Conservation (phyloP, 2,113 vertebrate species). For the Bos taurus region DNA sequence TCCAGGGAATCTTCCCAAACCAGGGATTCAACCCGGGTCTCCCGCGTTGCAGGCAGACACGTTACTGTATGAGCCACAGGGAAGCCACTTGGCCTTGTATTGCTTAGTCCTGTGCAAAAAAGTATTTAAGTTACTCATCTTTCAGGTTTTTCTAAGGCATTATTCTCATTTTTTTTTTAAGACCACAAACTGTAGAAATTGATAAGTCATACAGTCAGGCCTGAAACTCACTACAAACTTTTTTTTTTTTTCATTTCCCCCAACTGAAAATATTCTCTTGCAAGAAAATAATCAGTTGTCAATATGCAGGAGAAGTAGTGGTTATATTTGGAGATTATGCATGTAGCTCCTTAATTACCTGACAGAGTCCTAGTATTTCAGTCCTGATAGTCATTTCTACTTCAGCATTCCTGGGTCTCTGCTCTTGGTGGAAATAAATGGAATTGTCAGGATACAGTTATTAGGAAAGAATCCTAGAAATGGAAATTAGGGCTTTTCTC, state of each 20-base stretch:
- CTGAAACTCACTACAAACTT: not conserved
- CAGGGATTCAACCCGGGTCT: not conserved
- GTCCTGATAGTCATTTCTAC: not conserved
- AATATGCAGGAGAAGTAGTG: not conserved
- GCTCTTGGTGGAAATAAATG: not conserved
- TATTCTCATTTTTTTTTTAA: not conserved
- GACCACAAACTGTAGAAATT: not conserved
- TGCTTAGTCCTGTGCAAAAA: not conserved
- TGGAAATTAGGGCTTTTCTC: not conserved
- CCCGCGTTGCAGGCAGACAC: fast-evolving
- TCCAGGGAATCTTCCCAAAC: not conserved
- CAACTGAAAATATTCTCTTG: not conserved
- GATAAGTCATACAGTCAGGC: not conserved
- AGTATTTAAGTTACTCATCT: not conserved
- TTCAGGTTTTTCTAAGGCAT: not conserved
- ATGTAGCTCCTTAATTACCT: not conserved
- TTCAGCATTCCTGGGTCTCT: not conserved
- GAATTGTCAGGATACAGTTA: not conserved
- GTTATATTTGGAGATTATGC: not conserved
- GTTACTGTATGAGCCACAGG: not conserved
- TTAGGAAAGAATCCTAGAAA: not conserved
- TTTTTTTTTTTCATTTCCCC: not conserved
- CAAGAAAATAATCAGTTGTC: not conserved
- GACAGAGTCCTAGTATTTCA: not conserved
- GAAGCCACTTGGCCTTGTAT: not conserved